Base-by-base conservation (phyloP, 2,113 vertebrate genomes). In the Coreoperca whiteheadi region DNA sequence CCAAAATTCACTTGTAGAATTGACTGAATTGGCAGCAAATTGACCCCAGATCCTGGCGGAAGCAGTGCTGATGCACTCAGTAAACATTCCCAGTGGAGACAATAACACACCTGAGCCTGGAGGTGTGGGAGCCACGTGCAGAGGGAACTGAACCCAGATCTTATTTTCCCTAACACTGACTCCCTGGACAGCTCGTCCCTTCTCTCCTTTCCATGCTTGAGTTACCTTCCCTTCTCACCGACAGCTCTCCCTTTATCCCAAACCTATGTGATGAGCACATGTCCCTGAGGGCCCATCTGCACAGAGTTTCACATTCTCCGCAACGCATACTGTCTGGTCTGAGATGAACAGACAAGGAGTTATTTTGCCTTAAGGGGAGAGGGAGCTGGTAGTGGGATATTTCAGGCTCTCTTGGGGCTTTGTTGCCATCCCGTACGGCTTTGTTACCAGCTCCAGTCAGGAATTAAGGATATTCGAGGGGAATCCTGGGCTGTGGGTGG, bases 71-170 rank as follows among this genome's bases (percentile, higher is more conserved):
- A 50, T 25, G 39, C 11, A 41, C 77, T 67, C 43, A 30, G 59
- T 67, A 84, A 85, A 78, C 60, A 83, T 74, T 70, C 74, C 57
- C 68, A 83, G 69, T 72, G 66, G 54, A 83, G 66, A 64, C 81
- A 61, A 51, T 72, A 83, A 54, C 84, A 90, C 90, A 90, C 85
- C 84, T 73, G 79, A 87, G 75, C 74, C 87, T 61, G 75, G 87
- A 91, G 88, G 87, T 90, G 91, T 92, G 79, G 65, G 75, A 86
- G 88, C 91, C 93, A 93, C 90, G 89, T 90, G 88, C 81, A 83
- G 79, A 69, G 74, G 82, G 87, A 89, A 78, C 41, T 81, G 37
- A 79, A 79, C 50, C 74, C 65, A 56, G 70, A 48, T 65, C 79
- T 79, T 76, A 77, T 84, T 90, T 83, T 81, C 70, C 69, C 72